Conservation (phyloP, 2,888 invertebrate genomes). For the Ctena decussata region DNA sequence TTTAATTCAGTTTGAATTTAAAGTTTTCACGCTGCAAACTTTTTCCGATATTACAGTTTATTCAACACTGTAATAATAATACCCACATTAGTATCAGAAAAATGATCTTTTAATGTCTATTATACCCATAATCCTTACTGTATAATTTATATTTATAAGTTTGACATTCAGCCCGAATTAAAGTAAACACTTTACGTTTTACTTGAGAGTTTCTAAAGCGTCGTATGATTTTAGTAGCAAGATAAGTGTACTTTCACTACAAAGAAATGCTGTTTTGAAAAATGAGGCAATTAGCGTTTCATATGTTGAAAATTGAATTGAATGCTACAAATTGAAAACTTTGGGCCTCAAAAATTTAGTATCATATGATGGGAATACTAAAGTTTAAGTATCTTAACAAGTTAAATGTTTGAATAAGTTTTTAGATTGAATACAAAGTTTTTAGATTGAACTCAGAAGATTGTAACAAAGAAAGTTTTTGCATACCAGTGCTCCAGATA, state of each 20-base stretch:
- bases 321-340: neutral
- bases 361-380: no score
- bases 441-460: no score
- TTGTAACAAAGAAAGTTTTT: no score
- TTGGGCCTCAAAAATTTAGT: neutral
- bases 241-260: conserved; percentile 9
- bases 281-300: conserved; percentile 6
- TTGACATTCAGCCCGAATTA: neutral
- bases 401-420: no score
- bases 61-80: neutral
- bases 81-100: neutral
- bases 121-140: neutral
- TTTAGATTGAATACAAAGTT: no score
- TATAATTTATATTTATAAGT: conserved; percentile 7
- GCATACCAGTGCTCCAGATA: no score
- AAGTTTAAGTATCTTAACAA: no score
- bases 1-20: neutral
- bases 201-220: neutral
- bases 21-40: neutral
- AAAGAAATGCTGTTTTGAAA: neutral
- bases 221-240: neutral
- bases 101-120: conserved; percentile 3
- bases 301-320: neutral
- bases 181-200: neutral
- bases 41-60: neutral